Conservation (phyloP, 2,113 vertebrate species). For the Acanthisitta chloris region DNA sequence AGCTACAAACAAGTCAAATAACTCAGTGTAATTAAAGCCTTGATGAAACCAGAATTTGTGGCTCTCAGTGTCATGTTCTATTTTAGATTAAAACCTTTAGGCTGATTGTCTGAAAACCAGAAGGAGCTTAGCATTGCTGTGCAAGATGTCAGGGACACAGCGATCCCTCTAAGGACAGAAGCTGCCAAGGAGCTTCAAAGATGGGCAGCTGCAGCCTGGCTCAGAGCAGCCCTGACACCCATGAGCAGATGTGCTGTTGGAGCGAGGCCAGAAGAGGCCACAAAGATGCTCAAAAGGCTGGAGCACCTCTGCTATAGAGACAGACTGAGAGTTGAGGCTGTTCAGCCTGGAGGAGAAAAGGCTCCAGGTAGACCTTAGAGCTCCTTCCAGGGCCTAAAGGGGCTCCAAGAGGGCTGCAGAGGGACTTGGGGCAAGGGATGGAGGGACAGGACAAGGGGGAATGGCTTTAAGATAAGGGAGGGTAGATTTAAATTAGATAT, state of each 20-base stretch:
- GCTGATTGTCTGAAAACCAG: neutral
- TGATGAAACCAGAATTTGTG: neutral
- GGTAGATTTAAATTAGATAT: neutral
- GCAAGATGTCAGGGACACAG: neutral
- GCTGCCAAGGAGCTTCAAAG: neutral
- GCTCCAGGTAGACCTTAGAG: neutral
- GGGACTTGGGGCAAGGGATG: neutral
- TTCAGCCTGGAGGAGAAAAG: neutral
- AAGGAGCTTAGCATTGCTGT: neutral
- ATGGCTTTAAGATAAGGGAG: neutral
- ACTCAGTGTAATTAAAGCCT: neutral
- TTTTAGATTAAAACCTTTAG: neutral
- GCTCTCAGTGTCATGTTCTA: neutral
- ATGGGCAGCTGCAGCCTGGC: neutral
- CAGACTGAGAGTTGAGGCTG: neutral
- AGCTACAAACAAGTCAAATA: neutral
- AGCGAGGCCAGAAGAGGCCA: neutral
- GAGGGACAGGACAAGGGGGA: neutral
- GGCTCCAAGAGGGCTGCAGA: neutral
- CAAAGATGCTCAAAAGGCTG: neutral
- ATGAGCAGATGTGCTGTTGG: neutral
- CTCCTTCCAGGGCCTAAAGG: accelerated
- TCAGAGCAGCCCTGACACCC: neutral
- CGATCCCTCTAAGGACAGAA: neutral
- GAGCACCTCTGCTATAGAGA: neutral